Base-by-base conservation (phyloP, 1,140 invertebrate genomes). In the Bombus huntii region DNA sequence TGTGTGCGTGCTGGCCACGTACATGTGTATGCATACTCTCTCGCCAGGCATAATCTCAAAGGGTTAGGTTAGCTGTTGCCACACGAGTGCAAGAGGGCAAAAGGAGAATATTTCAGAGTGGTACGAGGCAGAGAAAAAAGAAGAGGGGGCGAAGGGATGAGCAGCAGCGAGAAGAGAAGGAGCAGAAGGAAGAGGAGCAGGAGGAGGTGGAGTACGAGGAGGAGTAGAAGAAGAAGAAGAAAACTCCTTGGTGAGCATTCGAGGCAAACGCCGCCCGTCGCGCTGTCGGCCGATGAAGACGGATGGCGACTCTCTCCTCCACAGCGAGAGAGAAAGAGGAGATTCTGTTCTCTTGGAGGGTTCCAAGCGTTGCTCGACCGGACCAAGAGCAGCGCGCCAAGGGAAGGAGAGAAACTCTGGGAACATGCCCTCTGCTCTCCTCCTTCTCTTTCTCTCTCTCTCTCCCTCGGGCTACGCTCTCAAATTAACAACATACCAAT, bases 271-370 rank as follows among this genome's bases (percentile, higher is more conserved):
- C 95, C 94, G 94, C 94, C 95, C 95, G 95, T 95, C 93, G 95
- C 90, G 95, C 95, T 95, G 95, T 95, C 95, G 94, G 92, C 95
- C 95, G 95, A 95, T 95, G 95, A 95, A 95, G 95, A 95, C 93
- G 94, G 93, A 95, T 95, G 94, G 94, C 93, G 94, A 92, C 92
- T 94, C 92, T 93, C 89, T 93, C 89, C 91, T 87, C 65, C 76
- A 72, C 74, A 84, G 66, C 88, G 76, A 92, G 84, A 91, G 81
- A 85, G 86, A 89, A 65, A 84, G 88, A 90, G 77, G 71, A 85
- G 59, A 62, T 62, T 28, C 59, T 62, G 73, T 84, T 89, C 88
- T 84, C 77, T 91, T 85, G 68, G 74, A 89, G 89, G 88, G 88
- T 83, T 85, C 83, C 71, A 62, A 62, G 59, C 90, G 88, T 77